Conservation (phyloP, 2,797 vertebrate species). For the Aratinga solstitialis region DNA sequence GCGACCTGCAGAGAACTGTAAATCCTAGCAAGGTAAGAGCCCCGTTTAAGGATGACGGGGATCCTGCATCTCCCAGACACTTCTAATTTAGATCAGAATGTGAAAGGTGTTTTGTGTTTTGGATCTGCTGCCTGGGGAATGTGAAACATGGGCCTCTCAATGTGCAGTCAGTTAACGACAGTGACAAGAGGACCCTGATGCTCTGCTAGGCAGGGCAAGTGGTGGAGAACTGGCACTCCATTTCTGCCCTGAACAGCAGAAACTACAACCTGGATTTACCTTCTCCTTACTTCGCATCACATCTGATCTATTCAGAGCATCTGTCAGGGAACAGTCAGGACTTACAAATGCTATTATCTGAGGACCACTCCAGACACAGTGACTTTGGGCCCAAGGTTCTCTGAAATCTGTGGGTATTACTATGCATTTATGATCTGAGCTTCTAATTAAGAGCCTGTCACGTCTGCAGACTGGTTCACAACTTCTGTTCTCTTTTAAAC, state of each 20-base stretch:
- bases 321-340: not conserved
- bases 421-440: not conserved
- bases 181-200: not conserved
- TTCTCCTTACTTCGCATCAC: not conserved
- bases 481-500: not conserved
- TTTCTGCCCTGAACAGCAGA: not conserved
- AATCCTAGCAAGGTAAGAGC: not conserved
- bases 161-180: not conserved
- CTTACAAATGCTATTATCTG: not conserved
- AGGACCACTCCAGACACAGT: not conserved
- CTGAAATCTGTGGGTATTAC: not conserved
- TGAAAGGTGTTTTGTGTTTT: not conserved
- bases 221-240: not conserved
- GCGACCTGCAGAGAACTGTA: not conserved
- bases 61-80: not conserved
- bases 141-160: not conserved
- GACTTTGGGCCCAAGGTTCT: not conserved
- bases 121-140: not conserved
- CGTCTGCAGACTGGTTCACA: not conserved
- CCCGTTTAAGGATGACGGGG: not conserved
- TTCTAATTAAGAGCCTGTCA: not conserved
- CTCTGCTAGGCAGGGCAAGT: not conserved
- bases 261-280: not conserved
- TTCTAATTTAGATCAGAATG: not conserved
- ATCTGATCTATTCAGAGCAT: not conserved